Evolutionary conservation across 2,888 invertebrate species (phyloP), one percentile per base, ranked within the genome.

Genomic region (Acrobasis consociella): DNA sequence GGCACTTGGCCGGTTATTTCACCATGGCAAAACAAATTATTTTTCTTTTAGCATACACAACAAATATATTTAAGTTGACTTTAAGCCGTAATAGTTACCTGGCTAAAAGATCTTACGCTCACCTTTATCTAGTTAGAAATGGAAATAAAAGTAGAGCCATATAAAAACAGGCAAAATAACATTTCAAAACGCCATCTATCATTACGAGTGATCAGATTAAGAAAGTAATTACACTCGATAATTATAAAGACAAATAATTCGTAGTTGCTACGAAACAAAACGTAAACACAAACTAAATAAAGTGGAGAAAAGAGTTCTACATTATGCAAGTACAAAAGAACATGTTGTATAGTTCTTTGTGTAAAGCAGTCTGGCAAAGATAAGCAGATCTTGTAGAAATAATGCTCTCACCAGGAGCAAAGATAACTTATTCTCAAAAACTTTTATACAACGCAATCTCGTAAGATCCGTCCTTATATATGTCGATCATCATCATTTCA

Each of bases 311-410:
- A 46, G 46, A n/a, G 13, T 46, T 31, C 31, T 7, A 7, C 7
- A 31, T 31, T 31, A 7, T 22, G 2, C 22, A n/a, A n/a, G n/a
- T n/a, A n/a, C n/a, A n/a, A n/a, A n/a, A n/a, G n/a, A n/a, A n/a
- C n/a, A n/a, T n/a, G n/a, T n/a, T n/a, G 1, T 94, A 94, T 66
- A 96, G 96, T 0, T 95, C 96, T 7, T 85, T 96, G 50, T 94
- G 95, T 83, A 93, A 95, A 79, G 96, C 96, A 10, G 95, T 96
- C 17, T 95, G 94, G 93, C 93, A 94, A 69, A 94, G 94, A 72
- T 92, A 94, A 71, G 86, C 93, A 1, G 81, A 90, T 15, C 89
- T 95, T 67, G 94, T 95, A 10, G 91, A 93, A 69, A 82, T 94
- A 49, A 85, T 96, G 37, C 76, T 96, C 62, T 81, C 89, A 42